phyloP scores from a whole-genome alignment of 2,113 vertebrate genomes.

The Podarcis raffonei region DNA sequence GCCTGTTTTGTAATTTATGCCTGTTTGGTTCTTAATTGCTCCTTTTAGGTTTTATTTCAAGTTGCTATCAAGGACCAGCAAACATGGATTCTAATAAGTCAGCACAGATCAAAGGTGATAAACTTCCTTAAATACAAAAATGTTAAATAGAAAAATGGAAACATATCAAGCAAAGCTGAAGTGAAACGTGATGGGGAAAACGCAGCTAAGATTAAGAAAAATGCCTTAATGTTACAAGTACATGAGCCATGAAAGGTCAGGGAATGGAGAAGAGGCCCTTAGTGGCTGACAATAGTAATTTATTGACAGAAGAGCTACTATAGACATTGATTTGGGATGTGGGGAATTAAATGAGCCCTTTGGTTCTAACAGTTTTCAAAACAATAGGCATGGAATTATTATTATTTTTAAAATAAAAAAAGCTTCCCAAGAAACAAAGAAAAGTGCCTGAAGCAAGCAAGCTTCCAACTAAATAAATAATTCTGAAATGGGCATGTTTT shows the following conservation, averaged over 20 bases:
- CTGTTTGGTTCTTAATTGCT: not conserved
- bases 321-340: constrained; percentile 16
- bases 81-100: constrained; percentile 19
- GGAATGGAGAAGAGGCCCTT: constrained; percentile 32
- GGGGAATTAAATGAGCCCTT: constrained; percentile 36
- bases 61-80: not conserved
- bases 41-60: constrained; percentile 4
- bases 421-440: constrained; percentile 20
- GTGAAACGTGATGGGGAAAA: constrained; percentile 33
- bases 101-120: constrained; percentile 26
- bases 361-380: constrained; percentile 19
- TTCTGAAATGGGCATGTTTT: not conserved
- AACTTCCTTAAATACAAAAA: constrained; percentile 17
- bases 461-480: not conserved
- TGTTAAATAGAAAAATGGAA: constrained; percentile 32
- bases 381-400: not conserved
- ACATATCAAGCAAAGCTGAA: constrained; percentile 46
- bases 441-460: constrained; percentile 12
- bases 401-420: not conserved
- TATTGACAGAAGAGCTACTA: not conserved
- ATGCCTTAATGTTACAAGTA: constrained; percentile 8
- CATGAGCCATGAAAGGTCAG: constrained; percentile 30
- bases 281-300: constrained; percentile 34
- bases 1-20: constrained; percentile 25
- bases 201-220: constrained; percentile 28